Evolutionary conservation across 37 sponge, comb jelly and placozoan genomes (phyloP), one percentile per base, ranked within the genome.

Genomic region (Mnemiopsis leidyi): DNA sequence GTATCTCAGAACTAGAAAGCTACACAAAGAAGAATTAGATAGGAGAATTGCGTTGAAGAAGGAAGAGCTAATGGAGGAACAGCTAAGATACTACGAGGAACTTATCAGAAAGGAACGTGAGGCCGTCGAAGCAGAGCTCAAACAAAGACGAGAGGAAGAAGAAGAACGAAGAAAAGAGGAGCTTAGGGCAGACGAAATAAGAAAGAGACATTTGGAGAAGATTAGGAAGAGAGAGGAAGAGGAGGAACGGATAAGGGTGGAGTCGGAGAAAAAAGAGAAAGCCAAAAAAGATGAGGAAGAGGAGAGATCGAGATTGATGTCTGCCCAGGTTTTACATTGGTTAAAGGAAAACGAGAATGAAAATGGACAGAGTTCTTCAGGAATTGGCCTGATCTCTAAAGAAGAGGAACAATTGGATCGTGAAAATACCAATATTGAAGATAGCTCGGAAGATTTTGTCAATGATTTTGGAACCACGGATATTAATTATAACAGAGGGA

Each of bases 151-250:
- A 33, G 16, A 3, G 24, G 83, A 83, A 20, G 94, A 83, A 28
- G 94, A 93, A 40, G 69, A 93, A 38, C 40, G 24, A 69, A 77
- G 0, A 21, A 39, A 34, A 33, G 93, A 23, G n/a, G 93, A 76
- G 69, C 82, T 0, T 69, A 34, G 69, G 38, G 69, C 67, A 1
- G 93, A 93, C 69, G 85, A 93, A 29, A 67, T 68, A 24, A 31
- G 37, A 67, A 21, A 38, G 69, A 40, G 83, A n/a, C 75, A 38
- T 2, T 23, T 69, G 75, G 77, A 73, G 76, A 71, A 92, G 38
- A 90, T 69, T 68, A 69, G 67, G 36, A 36, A 32, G 48, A 36
- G 38, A 69, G 61, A 69, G 69, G 76, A 69, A 35, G 94, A 90
- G 69, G 85, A 39, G 25, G 69, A n/a, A 13, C 2, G 25, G 94